Percentiles rank a stretch among this genome's conserved stretches.
These are phyloP conservation scores for Lasioglossum albipes DNA, from an alignment of 1,140 invertebrate species.

Conservation along the genomic window DNA sequence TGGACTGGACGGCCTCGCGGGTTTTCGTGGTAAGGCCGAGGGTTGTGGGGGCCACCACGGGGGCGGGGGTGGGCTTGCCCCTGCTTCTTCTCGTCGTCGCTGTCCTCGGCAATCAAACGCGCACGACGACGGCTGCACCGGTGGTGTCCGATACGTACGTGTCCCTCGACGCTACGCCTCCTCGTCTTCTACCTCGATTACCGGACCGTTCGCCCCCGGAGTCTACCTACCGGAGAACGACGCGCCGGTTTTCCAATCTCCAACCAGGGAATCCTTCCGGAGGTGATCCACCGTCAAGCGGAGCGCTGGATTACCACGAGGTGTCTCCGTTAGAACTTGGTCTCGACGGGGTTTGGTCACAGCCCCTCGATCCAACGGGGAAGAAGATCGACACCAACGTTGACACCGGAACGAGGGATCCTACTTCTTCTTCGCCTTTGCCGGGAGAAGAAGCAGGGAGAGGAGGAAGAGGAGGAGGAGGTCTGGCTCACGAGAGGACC, in stretches of 20 bases:
- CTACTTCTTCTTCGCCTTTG: constrained; percentile 16
- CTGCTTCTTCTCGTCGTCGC: constrained; percentile 75
- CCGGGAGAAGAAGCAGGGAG: neutral
- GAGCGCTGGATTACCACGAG: constrained; percentile 42
- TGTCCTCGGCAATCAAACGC: constrained; percentile 66
- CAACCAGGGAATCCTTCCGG: neutral
- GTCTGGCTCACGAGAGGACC: constrained; percentile 33
- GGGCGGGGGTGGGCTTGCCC: constrained; percentile 73
- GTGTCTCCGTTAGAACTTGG: constrained; percentile 8
- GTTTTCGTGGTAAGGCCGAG: constrained; percentile 69
- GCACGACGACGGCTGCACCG: constrained; percentile 61
- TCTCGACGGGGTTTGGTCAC: neutral
- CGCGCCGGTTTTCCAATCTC: constrained; percentile 1
- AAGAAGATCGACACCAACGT: neutral
- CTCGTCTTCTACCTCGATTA: constrained; percentile 40
- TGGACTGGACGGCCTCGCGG: constrained; percentile 72
- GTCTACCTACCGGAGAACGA: neutral
- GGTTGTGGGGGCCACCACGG: constrained; percentile 72
- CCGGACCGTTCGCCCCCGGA: constrained; percentile 7
- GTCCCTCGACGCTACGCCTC: constrained; percentile 45
- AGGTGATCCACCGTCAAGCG: neutral
- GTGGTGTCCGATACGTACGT: constrained; percentile 43
- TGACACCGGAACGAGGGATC: constrained; percentile 13
- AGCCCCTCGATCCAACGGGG: neutral
- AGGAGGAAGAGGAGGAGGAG: constrained; percentile 40